Conservation (phyloP, 37 sponge, comb jelly and placozoan genomes). For the Chondrosia reniformis region DNA sequence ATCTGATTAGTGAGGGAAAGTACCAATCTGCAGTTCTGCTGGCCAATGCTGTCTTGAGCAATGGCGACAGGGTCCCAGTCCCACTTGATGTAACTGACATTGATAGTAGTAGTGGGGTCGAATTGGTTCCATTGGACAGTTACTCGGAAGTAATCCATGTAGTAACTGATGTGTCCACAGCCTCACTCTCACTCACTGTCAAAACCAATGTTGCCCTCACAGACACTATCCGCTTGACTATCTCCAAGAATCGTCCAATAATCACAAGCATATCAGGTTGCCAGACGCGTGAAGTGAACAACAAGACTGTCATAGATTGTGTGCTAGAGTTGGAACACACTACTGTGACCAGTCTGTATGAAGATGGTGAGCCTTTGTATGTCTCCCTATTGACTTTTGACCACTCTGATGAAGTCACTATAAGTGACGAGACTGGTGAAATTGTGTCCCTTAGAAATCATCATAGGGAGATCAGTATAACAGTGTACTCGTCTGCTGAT, state of each 20-base stretch:
- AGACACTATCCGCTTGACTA: too few relatives aligned
- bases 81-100: too few relatives aligned
- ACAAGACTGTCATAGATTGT: conserved; percentile 20
- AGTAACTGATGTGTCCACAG: background rate
- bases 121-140: too few relatives aligned
- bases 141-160: too few relatives aligned
- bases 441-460: conserved; percentile 20
- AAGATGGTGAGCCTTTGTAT: background rate
- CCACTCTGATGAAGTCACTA: background rate
- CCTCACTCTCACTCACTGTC: too few relatives aligned
- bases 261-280: background rate
- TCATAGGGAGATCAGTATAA: background rate
- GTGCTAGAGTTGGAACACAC: conserved; percentile 16
- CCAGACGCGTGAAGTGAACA: background rate
- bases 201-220: too few relatives aligned
- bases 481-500: background rate
- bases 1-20: conserved; percentile 26
- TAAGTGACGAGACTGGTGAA: background rate
- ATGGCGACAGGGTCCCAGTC: too few relatives aligned
- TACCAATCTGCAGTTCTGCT: conserved; percentile 26
- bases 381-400: conserved; percentile 44
- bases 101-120: too few relatives aligned
- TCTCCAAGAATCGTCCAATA: background rate
- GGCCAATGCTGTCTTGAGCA: background rate
- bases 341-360: conserved; percentile 13